Evolutionary conservation across 2,888 invertebrate species (phyloP).

Genomic region (Notodonta ziczac): DNA sequence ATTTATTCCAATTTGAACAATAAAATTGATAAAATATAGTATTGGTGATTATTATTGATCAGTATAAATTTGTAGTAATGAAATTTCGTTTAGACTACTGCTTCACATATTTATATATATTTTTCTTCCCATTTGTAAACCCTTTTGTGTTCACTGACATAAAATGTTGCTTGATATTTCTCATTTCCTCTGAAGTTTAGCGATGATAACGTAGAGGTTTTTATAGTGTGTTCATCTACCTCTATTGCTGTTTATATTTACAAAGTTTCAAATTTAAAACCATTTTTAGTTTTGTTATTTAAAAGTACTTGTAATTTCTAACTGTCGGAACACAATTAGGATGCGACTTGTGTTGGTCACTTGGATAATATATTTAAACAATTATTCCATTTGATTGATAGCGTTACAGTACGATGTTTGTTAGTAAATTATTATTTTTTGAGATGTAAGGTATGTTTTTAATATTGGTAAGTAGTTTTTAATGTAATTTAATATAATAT

Average conservation of each 20-base stretch:
- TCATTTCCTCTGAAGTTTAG: background rate
- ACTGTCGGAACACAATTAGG: background rate
- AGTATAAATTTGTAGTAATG: no score
- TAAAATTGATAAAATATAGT: background rate
- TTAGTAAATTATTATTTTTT: conserved; percentile 84
- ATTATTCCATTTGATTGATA: conserved; percentile 8
- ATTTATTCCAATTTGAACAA: background rate
- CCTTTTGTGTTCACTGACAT: conserved; percentile 7
- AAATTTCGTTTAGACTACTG: background rate
- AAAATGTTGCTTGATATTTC: background rate
- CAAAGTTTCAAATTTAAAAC: background rate
- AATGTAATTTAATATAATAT: conserved; percentile 80
- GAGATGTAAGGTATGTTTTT: conserved; percentile 82
- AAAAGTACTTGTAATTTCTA: conserved; percentile 2
- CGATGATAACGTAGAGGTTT: background rate
- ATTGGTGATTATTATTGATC: background rate
- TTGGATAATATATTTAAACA: background rate
- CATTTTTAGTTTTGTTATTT: conserved; percentile 5
- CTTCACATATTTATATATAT: background rate
- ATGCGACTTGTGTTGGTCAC: background rate
- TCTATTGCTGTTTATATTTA: background rate
- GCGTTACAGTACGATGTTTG: conserved; percentile 60
- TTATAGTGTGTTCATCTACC: background rate
- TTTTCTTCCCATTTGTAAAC: background rate
- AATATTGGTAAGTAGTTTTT: conserved; percentile 80